Evolutionary conservation across 2,797 vertebrate genomes (phyloP), one percentile per base, ranked within the genome.

Genomic region (Rhinichthys osculus): DNA sequence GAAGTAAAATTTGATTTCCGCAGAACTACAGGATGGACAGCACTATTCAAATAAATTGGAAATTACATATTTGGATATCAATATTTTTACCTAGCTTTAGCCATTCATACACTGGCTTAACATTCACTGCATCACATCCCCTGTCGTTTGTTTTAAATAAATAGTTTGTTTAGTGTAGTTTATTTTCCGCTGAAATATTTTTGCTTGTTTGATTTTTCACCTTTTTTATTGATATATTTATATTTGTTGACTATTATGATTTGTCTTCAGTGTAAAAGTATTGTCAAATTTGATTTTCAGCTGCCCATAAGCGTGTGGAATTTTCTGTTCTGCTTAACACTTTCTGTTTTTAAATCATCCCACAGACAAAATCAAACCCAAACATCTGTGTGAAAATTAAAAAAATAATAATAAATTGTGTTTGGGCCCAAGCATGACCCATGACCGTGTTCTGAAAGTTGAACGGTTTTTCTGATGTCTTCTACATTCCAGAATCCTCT

Each of bases 401-500:
- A 44, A 21, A 44, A 72, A 14, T 7, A 21, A 13, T 19, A 64
- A 30, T 11, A 38, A 0, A 10, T 27, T 40, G 23, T 1, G 50
- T 57, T 21, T 59, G 19, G 19, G 5, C 10, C 23, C 1, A 3
- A 33, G 11, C 47, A 17, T 84, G 35, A 84, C 35, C 19, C 7
- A 14, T 19, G 9, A 52, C 23, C 42, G 3, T 78, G 38, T 66
- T 66, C 21, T 47, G 23, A 47, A 54, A 81, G 14, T 52, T 23
- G 38, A 71, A 3, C 17, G 27, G 71, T 10, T 77, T 42, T 57
- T 38, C 67, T 27, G 40, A 73, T 27, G 54, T 70, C 50, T 59
- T 33, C 54, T 78, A 42, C 17, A 57, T 83, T 47, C 42, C 80
- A 66, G 35, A 71, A 40, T 50, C 59, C 50, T 84, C 71, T 16